These are phyloP conservation scores for Megatriorchis doriae DNA, from an alignment of 2,113 vertebrate species.

Conservation along the genomic window DNA sequence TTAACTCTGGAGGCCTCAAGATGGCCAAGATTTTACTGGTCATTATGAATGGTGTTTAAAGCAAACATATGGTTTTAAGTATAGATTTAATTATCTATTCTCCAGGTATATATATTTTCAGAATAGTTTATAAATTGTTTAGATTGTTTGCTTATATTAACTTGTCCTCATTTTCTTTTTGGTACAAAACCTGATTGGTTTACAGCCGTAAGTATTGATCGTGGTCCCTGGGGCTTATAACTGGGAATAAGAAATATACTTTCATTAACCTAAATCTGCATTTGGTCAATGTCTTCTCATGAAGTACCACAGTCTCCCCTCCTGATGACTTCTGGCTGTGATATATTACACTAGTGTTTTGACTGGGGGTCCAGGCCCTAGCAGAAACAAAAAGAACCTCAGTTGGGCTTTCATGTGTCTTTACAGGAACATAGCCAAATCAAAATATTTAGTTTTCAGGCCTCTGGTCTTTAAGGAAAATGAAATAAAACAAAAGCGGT, in stretches of 20 bases:
- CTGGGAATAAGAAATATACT: neutral
- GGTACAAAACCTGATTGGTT: neutral
- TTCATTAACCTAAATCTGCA: neutral
- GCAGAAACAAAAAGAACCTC: neutral
- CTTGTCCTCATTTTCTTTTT: neutral
- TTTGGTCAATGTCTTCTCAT: neutral
- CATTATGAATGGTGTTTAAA: neutral
- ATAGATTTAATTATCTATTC: neutral
- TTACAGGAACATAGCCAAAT: neutral
- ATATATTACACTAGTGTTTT: neutral
- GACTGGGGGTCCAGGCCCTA: neutral
- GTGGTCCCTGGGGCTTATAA: neutral
- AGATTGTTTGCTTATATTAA: neutral
- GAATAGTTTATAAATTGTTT: neutral
- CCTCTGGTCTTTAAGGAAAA: neutral
- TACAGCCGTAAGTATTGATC: neutral
- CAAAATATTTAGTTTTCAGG: slow-evolving; percentile 15
- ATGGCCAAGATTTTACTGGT: neutral
- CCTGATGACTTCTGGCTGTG: neutral
- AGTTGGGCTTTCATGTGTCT: neutral
- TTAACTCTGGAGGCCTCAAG: neutral
- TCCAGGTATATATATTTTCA: neutral
- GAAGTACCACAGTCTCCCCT: neutral
- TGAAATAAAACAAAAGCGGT: neutral
- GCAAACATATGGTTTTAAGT: neutral